Evolutionary conservation across 2,113 vertebrate species (phyloP).

Genomic region (Hemibagrus wyckioides): DNA sequence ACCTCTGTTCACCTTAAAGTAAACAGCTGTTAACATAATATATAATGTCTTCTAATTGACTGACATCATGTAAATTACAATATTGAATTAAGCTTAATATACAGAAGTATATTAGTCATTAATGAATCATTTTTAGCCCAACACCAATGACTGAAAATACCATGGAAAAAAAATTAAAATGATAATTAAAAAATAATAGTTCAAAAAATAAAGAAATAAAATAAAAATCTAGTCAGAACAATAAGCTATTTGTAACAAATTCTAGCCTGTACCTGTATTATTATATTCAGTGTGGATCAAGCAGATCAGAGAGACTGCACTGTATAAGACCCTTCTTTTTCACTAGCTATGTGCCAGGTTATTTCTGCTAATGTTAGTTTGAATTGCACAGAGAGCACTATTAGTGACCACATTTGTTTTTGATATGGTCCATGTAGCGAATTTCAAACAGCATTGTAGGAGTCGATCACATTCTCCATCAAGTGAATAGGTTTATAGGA

Average conservation of each 20-base stretch:
- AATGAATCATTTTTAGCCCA: neutral
- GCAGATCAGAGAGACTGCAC: conserved; percentile 4
- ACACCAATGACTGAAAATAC: neutral
- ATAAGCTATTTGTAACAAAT: neutral
- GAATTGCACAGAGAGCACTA: neutral
- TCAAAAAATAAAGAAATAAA: no score
- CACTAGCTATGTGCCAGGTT: neutral
- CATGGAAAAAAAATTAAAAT: no score
- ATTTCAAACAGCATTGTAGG: neutral
- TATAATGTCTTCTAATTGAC: neutral
- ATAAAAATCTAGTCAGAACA: no score
- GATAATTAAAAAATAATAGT: no score
- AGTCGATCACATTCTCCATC: neutral
- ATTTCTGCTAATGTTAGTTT: neutral
- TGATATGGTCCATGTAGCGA: neutral
- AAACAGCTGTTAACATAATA: no score
- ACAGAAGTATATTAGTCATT: neutral
- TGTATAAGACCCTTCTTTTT: neutral
- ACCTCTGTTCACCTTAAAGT: neutral
- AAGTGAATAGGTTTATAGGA: neutral
- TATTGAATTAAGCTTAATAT: neutral
- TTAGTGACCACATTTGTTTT: neutral
- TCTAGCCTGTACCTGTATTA: neutral
- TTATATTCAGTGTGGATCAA: neutral
- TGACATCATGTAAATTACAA: neutral